A percentile compares a stretch with the other conserved stretches of the same genome.
Evolutionary conservation across 2,797 vertebrate genomes (phyloP).

Genomic region (Sphaeramia orbicularis): DNA sequence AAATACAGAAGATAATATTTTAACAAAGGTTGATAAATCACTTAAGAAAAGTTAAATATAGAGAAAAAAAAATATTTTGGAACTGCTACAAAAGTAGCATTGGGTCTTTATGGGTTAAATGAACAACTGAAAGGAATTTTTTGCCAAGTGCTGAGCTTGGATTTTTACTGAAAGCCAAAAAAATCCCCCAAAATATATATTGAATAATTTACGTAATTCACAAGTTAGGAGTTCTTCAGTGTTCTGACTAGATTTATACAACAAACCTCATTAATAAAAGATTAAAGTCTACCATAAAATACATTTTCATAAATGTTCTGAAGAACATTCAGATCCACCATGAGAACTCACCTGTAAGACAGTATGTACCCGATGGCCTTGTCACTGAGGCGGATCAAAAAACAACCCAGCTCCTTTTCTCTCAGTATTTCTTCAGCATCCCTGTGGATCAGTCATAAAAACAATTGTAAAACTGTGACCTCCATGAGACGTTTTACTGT

Average conservation of each 20-base stretch:
- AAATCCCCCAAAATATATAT: neutral
- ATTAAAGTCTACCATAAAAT: neutral
- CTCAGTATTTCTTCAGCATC: slow-evolving; percentile 87
- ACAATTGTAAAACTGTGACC: neutral
- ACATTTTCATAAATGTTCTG: neutral
- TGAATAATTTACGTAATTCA: neutral
- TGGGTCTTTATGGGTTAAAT: neutral
- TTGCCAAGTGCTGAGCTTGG: slow-evolving; percentile 4
- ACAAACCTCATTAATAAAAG: neutral
- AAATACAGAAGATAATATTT: no score
- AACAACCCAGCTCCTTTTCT: slow-evolving; percentile 86
- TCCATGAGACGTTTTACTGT: neutral
- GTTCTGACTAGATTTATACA: neutral
- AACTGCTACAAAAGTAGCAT: no score
- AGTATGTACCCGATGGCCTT: slow-evolving; percentile 90
- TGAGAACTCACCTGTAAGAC: slow-evolving; percentile 88
- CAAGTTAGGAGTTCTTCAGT: neutral
- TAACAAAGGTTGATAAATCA: no score
- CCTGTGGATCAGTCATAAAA: slow-evolving; percentile 69
- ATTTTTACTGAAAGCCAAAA: neutral
- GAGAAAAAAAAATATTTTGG: no score
- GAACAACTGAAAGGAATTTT: neutral
- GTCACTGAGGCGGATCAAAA: slow-evolving; percentile 91
- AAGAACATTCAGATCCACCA: neutral
- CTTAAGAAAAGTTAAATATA: no score